Percentiles rank a stretch among this genome's conserved stretches.
These are phyloP conservation scores for Phengaris alcon DNA, from an alignment of 2,888 invertebrate genomes.

Conservation along the genomic window DNA sequence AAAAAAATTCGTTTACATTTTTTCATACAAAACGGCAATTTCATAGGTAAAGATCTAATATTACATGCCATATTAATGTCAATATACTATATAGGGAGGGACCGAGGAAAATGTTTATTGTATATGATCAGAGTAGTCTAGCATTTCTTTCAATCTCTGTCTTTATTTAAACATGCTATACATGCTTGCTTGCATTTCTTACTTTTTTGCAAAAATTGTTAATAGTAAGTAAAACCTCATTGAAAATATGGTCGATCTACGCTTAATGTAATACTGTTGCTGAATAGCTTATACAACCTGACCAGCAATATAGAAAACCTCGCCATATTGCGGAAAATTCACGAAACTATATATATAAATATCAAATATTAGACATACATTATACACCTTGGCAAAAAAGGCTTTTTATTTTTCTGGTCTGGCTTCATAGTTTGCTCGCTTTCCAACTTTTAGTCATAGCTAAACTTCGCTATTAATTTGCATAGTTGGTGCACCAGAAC, in stretches of 20 bases:
- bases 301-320: neutral
- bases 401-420: neutral
- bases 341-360: no score
- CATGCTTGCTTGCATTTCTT: neutral
- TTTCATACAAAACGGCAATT: no score
- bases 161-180: neutral
- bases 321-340: no score
- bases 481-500: slow-evolving; percentile 23
- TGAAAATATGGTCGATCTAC: neutral
- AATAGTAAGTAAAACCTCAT: neutral
- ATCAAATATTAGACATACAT: neutral
- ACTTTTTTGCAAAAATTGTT: neutral
- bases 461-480: slow-evolving; percentile 3
- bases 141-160: no score
- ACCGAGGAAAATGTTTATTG: no score
- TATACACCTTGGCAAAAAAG: neutral
- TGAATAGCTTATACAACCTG: neutral
- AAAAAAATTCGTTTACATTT: no score
- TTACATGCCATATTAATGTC: no score
- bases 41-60: no score
- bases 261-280: neutral
- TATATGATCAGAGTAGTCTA: no score
- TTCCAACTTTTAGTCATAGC: neutral
- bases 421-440: neutral
- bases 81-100: no score